phyloP scores from a whole-genome alignment of 2,888 invertebrate species.

The Cristatella mucedo region DNA sequence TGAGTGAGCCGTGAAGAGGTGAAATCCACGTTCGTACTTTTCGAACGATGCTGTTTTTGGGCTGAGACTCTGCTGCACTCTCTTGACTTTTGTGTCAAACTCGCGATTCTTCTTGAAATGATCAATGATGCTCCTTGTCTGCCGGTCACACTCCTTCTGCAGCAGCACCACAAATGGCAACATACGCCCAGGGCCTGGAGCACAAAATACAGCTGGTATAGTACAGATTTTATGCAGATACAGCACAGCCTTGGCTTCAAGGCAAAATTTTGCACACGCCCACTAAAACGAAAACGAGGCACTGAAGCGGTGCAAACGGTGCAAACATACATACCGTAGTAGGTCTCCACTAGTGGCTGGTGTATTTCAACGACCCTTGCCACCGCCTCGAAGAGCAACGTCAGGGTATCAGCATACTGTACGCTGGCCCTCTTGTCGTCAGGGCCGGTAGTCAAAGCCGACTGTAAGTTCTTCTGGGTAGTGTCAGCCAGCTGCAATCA shows the following conservation, averaged over 20 bases:
- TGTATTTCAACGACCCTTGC: constrained; percentile 68
- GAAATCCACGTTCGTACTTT: no score
- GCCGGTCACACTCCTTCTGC: constrained; percentile 51
- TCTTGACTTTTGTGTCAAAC: constrained; percentile 44
- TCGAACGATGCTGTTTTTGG: background rate
- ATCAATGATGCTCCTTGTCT: constrained; percentile 46
- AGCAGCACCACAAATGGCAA: constrained; percentile 54
- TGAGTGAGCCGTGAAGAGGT: no score
- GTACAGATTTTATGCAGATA: no score
- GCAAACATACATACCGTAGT: constrained; percentile 60
- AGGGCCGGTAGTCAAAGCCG: constrained; percentile 43
- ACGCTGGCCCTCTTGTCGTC: constrained; percentile 56
- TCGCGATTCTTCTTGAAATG: constrained; percentile 58
- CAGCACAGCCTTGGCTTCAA: no score
- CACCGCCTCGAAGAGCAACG: constrained; percentile 65
- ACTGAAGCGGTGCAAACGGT: no score
- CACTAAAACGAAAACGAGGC: no score
- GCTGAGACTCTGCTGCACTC: constrained; percentile 2
- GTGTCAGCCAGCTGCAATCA: no score
- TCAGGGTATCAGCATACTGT: constrained; percentile 68
- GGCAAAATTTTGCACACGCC: background rate
- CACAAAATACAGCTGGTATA: background rate
- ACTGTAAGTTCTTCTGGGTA: no score
- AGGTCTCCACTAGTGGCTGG: constrained; percentile 72
- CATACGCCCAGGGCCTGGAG: constrained; percentile 51